phyloP scores from a whole-genome alignment of 1,140 invertebrate species.

The Bathynomus jamesi region DNA sequence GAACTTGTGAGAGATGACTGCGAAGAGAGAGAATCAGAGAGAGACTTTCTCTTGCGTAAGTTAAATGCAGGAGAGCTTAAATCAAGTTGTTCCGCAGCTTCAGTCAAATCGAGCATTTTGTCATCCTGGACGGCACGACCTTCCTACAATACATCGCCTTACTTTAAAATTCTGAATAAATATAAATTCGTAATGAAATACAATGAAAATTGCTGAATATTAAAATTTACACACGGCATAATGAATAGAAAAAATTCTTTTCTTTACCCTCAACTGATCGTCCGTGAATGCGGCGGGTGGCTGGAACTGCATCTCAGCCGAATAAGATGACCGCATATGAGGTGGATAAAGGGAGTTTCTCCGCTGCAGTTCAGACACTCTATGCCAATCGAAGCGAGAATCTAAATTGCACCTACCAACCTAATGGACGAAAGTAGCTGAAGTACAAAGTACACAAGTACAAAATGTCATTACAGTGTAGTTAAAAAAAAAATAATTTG shows the following conservation, averaged over 20 bases:
- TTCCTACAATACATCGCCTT: too few relatives aligned
- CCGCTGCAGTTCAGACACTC: slow-evolving; percentile 63
- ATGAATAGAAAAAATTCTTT: too few relatives aligned
- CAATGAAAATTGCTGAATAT: too few relatives aligned
- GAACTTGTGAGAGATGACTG: slow-evolving; percentile 14
- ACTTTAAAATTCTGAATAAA: too few relatives aligned
- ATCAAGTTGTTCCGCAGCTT: slow-evolving; percentile 26
- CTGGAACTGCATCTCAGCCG: slow-evolving; percentile 63
- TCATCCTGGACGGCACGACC: slow-evolving; percentile 21
- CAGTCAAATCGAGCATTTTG: slow-evolving; percentile 18
- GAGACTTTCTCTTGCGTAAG: slow-evolving; percentile 30
- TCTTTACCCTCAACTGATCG: slow-evolving; percentile 19
- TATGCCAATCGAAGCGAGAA: slow-evolving; percentile 8
- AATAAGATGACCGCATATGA: slow-evolving; percentile 81
- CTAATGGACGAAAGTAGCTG: not conserved
- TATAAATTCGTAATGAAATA: not conserved
- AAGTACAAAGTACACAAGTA: too few relatives aligned
- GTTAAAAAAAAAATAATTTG: too few relatives aligned
- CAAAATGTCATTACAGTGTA: too few relatives aligned
- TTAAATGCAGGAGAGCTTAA: slow-evolving; percentile 32
- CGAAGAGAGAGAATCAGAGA: slow-evolving; percentile 22
- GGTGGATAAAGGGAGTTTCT: slow-evolving; percentile 78
- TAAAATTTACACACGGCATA: too few relatives aligned
- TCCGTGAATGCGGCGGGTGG: slow-evolving; percentile 16
- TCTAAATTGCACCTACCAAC: slow-evolving; percentile 5